Evolutionary conservation across 2,113 vertebrate species (phyloP).

Genomic region (Corythaixoides concolor): DNA sequence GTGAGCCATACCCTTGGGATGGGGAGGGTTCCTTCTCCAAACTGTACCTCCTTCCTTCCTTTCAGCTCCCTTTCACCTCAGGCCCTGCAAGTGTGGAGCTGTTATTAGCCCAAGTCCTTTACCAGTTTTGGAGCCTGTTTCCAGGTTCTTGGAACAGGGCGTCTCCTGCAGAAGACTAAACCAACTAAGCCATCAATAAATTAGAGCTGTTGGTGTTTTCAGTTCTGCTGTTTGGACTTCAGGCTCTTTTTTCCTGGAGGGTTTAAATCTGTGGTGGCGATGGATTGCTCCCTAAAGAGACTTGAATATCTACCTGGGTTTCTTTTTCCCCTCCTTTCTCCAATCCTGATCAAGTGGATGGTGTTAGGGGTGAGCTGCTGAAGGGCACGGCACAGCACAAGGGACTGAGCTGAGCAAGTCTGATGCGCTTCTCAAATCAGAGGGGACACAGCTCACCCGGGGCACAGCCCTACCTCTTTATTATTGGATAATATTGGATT

Average conservation of each 20-base stretch:
- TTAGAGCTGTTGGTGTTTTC: background rate
- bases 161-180: background rate
- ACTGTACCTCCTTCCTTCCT: background rate
- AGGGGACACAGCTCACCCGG: background rate
- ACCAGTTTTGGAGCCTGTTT: background rate
- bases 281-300: background rate
- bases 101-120: background rate
- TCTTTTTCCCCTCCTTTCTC: background rate
- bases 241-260: background rate
- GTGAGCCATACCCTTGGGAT: fast-evolving
- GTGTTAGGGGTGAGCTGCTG: background rate
- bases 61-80: background rate
- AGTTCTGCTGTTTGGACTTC: background rate
- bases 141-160: background rate
- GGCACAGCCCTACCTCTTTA: background rate
- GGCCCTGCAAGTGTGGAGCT: background rate
- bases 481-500: slow-evolving; percentile 30
- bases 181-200: background rate
- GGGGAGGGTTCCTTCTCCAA: background rate
- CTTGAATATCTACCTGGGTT: background rate
- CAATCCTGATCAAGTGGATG: background rate
- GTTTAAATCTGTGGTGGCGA: background rate
- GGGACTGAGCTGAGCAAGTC: background rate
- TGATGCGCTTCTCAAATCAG: background rate
- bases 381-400: background rate